Conservation (phyloP, 2,113 vertebrate species). For the Tylochromis polylepis region DNA sequence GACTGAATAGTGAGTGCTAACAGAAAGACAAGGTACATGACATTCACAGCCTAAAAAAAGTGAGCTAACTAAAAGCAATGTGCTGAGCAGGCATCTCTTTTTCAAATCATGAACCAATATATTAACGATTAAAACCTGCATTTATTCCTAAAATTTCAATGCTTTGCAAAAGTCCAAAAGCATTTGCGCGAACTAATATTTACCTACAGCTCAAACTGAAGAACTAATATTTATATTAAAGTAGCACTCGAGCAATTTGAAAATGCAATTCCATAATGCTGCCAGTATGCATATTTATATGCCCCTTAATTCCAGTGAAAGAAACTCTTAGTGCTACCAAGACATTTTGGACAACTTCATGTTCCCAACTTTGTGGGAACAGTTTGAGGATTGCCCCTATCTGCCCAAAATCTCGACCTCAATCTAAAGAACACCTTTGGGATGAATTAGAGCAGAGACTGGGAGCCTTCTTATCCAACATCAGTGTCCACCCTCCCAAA, state of each 20-base stretch:
- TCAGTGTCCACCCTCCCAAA: not conserved
- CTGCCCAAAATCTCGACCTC: too few species aligned
- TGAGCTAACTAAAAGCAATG: not conserved
- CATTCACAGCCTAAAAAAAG: not conserved
- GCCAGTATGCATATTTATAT: not conserved
- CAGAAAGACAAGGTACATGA: not conserved
- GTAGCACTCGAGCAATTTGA: too few species aligned
- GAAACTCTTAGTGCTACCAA: too few species aligned
- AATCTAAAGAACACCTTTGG: too few species aligned
- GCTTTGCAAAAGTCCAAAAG: not conserved
- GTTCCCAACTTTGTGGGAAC: too few species aligned
- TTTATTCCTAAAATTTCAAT: not conserved
- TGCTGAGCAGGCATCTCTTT: fast-evolving
- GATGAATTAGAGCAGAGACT: not conserved
- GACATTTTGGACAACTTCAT: too few species aligned
- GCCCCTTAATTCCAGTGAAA: too few species aligned
- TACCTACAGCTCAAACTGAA: not conserved
- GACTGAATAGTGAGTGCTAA: not conserved
- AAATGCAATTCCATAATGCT: not conserved
- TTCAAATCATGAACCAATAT: not conserved
- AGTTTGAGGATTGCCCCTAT: too few species aligned
- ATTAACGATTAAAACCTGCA: not conserved
- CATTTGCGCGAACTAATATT: not conserved
- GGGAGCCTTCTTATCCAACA: fast-evolving
- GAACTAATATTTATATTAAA: not conserved